These are phyloP conservation scores for Hypotaenidia okinawae DNA, from an alignment of 2,797 vertebrate genomes.

Conservation along the genomic window DNA sequence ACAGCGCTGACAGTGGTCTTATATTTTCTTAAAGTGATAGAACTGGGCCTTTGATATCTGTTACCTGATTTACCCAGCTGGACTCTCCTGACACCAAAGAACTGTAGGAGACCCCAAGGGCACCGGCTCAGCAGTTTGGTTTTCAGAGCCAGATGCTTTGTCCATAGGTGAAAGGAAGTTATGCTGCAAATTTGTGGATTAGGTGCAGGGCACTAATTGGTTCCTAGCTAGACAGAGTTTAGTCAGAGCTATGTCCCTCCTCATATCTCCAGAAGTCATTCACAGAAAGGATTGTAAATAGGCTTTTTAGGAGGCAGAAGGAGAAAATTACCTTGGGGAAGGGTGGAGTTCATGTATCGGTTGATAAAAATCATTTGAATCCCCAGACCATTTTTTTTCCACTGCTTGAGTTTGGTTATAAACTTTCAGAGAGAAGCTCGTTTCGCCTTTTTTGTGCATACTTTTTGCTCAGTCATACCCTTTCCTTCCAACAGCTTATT, in stretches of 20 bases:
- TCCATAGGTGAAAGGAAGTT: not conserved
- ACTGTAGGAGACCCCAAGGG: not conserved
- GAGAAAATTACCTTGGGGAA: not conserved
- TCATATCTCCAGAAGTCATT: not conserved
- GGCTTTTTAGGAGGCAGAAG: not conserved
- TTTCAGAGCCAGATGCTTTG: not conserved
- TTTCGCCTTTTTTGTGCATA: not conserved
- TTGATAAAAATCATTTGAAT: not conserved
- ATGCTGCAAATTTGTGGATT: not conserved
- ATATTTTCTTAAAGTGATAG: not conserved
- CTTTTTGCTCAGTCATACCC: not conserved
- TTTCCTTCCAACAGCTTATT: slow-evolving; percentile 27
- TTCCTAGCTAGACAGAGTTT: not conserved
- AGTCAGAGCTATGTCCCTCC: not conserved
- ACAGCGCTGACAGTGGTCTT: not conserved
- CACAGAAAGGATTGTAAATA: not conserved
- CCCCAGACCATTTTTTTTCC: not conserved
- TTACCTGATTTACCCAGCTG: not conserved
- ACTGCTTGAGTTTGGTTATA: not conserved
- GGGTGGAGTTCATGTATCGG: not conserved
- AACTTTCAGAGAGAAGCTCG: not conserved
- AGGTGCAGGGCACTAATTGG: not conserved
- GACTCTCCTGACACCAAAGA: not conserved
- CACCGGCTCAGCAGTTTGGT: not conserved
- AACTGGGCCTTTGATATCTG: not conserved